Evolutionary conservation across 2,888 invertebrate species (phyloP), one percentile per base, ranked within the genome.

Genomic region (Agelastica alni): DNA sequence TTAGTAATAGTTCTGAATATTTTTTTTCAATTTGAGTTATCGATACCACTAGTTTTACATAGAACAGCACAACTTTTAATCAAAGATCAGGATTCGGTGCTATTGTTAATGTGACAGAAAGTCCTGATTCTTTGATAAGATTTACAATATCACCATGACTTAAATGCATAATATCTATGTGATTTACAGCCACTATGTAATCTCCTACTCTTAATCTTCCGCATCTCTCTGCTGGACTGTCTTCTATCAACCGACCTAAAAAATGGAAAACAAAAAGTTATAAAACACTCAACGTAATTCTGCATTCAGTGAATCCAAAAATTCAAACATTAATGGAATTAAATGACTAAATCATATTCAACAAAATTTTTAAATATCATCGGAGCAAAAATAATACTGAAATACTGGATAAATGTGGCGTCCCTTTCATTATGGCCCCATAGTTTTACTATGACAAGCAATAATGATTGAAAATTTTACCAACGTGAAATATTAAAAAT

Each of bases 131-230:
- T 77, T 97, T 98, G 71, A 98, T 98, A 58, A 98, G 85, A 73
- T 95, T 94, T 2, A 98, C 97, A 54, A 98, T 96, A 71, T 97
- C 96, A 22, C 96, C 96, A 73, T 98, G 98, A 63, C 92, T 91
- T 76, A 97, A 85, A 72, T 91, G 89, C 57, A 91, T 87, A 63
- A 98, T 96, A 69, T 94, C 89, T 47, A 90, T 87, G 58, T 90
- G 89, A 81, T 98, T 98, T 28, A 98, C 97, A 41, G 96, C 95
- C 43, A 97, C 83, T 61, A 98, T 97, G 47, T 93, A 89, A 80
- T 98, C 98, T 0, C 97, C 96, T 4, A 98, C 92, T 73, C 89
- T 91, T 0, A 98, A 80, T 49, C 88, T 85, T 0, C 91, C 93
- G 77, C 96, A 96, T 59, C 94, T 85, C 66, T 96, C 95, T 0